These are phyloP conservation scores for Acrobasis consociella DNA, from an alignment of 2,888 invertebrate genomes.

Conservation along the genomic window DNA sequence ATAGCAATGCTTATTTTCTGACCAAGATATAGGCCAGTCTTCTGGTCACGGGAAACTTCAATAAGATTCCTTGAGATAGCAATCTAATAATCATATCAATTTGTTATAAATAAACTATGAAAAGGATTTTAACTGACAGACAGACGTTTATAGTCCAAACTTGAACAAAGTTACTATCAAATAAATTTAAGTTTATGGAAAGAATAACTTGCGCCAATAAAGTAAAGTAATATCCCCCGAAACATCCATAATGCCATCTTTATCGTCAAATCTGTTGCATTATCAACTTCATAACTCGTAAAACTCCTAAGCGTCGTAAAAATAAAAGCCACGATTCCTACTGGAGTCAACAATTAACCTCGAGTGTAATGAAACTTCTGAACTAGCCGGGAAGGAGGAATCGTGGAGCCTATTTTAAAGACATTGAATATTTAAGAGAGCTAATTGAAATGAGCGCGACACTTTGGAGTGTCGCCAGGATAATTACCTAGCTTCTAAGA, in stretches of 20 bases:
- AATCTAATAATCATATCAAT: too few relatives aligned
- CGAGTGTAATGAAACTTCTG: conserved; percentile 73
- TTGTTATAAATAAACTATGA: not conserved
- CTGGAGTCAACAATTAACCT: conserved; percentile 77
- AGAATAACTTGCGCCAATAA: conserved; percentile 5
- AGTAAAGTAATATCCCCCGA: conserved; percentile 24
- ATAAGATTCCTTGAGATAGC: too few relatives aligned
- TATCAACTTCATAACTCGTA: conserved; percentile 61
- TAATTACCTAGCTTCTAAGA: conserved; percentile 80
- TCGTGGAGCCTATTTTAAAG: conserved; percentile 80
- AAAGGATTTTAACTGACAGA: too few relatives aligned
- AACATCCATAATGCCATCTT: conserved; percentile 32
- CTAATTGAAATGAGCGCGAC: conserved; percentile 82
- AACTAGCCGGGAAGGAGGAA: conserved; percentile 66
- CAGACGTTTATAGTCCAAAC: too few relatives aligned
- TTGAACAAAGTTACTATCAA: too few relatives aligned
- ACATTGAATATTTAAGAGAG: conserved; percentile 83
- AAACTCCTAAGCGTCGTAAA: conserved; percentile 65
- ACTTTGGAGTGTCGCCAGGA: conserved; percentile 82
- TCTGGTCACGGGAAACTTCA: too few relatives aligned
- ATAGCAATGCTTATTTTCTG: too few relatives aligned
- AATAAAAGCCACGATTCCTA: conserved; percentile 64
- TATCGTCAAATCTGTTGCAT: conserved; percentile 52
- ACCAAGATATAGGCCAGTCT: too few relatives aligned
- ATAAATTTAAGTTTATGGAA: conserved; percentile 2